Conservation (phyloP, 2,113 vertebrate species). For the Cyphomyrus plagiostoma region DNA sequence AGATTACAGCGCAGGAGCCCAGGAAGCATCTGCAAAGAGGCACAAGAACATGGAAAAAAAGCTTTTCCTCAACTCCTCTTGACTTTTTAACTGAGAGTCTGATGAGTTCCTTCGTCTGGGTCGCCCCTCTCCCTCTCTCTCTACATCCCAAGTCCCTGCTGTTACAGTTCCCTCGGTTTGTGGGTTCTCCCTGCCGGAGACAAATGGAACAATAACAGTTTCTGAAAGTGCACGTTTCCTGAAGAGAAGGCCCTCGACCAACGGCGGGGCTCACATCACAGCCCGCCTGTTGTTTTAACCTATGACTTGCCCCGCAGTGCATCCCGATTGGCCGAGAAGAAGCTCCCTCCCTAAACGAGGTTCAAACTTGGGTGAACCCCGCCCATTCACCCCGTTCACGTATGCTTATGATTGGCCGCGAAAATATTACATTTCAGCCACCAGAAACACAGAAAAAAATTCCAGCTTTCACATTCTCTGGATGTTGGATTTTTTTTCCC, state of each 20-base stretch:
- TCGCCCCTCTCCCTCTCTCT: background rate
- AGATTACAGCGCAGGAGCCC: slow-evolving; percentile 53
- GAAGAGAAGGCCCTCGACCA: background rate
- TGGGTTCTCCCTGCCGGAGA: background rate
- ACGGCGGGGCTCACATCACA: background rate
- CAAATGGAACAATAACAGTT: slow-evolving; percentile 12
- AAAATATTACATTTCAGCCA: slow-evolving; percentile 11
- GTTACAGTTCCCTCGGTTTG: background rate
- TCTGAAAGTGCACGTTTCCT: slow-evolving; percentile 18
- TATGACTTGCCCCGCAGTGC: background rate
- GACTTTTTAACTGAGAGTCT: background rate
- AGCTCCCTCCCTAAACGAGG: background rate
- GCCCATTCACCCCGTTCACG: background rate
- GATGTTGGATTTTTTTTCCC: background rate
- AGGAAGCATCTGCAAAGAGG: slow-evolving; percentile 39
- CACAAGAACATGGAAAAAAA: slow-evolving; percentile 19
- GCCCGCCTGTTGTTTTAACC: slow-evolving; percentile 23
- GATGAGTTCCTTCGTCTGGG: background rate
- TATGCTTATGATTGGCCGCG: background rate
- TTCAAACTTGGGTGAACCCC: slow-evolving; percentile 18
- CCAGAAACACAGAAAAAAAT: background rate
- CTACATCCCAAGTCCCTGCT: background rate
- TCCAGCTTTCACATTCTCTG: background rate
- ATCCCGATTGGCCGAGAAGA: slow-evolving; percentile 7
- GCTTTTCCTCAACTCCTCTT: background rate